Base-by-base conservation (phyloP, 2,888 invertebrate species). In the Melieria picta region DNA sequence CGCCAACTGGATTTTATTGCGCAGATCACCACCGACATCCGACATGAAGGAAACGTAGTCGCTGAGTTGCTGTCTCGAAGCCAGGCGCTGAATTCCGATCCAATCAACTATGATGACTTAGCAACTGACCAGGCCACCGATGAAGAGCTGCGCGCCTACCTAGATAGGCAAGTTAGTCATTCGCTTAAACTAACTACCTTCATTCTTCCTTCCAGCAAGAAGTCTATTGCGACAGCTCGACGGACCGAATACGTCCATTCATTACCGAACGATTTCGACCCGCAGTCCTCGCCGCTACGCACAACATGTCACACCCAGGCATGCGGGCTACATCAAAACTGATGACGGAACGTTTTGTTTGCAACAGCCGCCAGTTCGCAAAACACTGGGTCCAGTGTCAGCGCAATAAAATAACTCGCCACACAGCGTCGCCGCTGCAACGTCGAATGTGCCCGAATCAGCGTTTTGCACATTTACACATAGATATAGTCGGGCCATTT, bases 401-500 rank as follows among this genome's bases (percentile, higher is more conserved):
- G 47, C 11, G 16, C 6, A 47, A 62, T n/a, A 62, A 62, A 9
- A n/a, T 62, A 7, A 46, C 1, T 42, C 4, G 47, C 46, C 10
- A 9, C 10, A n/a, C 46, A 9, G n/a, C 10, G 7, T 16, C 46
- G 9, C 46, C 16, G 7, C 60, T 58, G 7, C 58, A 58, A 61
- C 1, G 45, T 2, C 45, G 43, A 45, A n/a, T 10, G 7, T 45
- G 45, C n/a, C n/a, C 30, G 30, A 56, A 42, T 48, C 4, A 66
- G 57, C 45, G 72, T 52, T 63, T 69, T 52, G 52, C 65, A 58
- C 62, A 69, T 73, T 13, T 74, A 66, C 48, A 63, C 46, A 79
- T 88, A 9, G 86, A 88, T 76, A 75, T 88, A 7, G 80, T 88
- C 4, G 50, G 16, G 6, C 60, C 45, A 1, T 61, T 61, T n/a